A percentile compares a stretch with the other conserved stretches of the same genome.
Conservation (phyloP, 1,140 invertebrate genomes). For the Pseudomyrmex sp. region DNA sequence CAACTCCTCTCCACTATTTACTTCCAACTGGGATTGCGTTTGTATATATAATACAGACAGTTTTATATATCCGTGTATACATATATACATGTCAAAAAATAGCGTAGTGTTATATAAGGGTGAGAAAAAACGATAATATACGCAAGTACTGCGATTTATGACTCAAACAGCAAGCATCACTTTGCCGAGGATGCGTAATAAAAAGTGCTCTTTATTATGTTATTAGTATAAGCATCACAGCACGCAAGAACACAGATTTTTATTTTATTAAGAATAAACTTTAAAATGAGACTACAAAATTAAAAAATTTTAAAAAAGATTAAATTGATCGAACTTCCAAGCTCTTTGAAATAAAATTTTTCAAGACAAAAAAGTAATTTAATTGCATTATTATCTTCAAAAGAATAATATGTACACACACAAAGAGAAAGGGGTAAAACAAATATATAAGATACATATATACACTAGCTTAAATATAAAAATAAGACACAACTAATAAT, state of each 20-base stretch:
- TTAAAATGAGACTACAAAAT: background rate
- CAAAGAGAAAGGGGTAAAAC: background rate
- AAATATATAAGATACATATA: too few species aligned
- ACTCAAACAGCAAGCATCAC: slow-evolving; percentile 1
- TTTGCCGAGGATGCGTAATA: background rate
- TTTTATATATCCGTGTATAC: slow-evolving; percentile 25
- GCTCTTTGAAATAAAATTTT: too few species aligned
- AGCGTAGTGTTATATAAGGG: slow-evolving; percentile 36
- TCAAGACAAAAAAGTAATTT: background rate
- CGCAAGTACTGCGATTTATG: background rate
- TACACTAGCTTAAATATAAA: background rate
- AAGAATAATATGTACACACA: slow-evolving; percentile 35
- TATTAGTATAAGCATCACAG: slow-evolving; percentile 5
- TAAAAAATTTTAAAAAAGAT: background rate
- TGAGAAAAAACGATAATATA: background rate
- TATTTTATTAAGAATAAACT: slow-evolving; percentile 15
- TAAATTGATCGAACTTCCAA: too few species aligned
- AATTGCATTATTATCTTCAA: slow-evolving; percentile 12
- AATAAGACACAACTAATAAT: slow-evolving; percentile 4
- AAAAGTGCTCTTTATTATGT: background rate
- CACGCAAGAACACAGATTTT: background rate
- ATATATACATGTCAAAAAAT: slow-evolving; percentile 13
- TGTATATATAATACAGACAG: slow-evolving; percentile 64
- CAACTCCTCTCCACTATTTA: slow-evolving; percentile 82
- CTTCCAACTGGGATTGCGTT: slow-evolving; percentile 80